Evolutionary conservation across 2,113 vertebrate species (phyloP).

Genomic region (Puntigrus tetrazona): DNA sequence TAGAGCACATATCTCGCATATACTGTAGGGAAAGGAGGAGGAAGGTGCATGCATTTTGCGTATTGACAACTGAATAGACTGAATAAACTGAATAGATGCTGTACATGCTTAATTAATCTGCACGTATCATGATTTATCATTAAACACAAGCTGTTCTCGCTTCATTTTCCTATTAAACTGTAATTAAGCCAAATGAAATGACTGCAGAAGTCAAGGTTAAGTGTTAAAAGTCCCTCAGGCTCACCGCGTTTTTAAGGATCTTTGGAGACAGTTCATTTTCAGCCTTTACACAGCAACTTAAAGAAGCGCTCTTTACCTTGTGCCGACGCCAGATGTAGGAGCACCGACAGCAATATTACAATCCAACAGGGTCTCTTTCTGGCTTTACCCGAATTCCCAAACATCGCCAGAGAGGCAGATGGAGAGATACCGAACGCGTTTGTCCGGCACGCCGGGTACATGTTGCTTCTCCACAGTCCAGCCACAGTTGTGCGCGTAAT

Average conservation of each 20-base stretch:
- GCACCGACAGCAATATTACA: constrained; percentile 69
- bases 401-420: constrained; percentile 62
- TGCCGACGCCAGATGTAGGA: constrained; percentile 64
- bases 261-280: background rate
- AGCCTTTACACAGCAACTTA: constrained; percentile 10
- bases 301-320: constrained; percentile 71
- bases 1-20: background rate
- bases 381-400: constrained; percentile 61
- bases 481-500: constrained; percentile 43
- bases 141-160: background rate
- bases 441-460: constrained; percentile 62
- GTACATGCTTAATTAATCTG: background rate
- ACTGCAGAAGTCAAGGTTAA: background rate
- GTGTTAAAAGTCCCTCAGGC: background rate
- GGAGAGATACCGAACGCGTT: constrained; percentile 63
- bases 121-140: background rate
- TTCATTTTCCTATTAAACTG: background rate
- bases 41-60: background rate
- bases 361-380: constrained; percentile 75
- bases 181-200: background rate
- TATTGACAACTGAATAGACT: background rate
- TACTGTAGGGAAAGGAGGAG: too few relatives aligned
- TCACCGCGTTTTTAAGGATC: background rate
- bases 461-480: constrained; percentile 56
- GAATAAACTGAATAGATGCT: too few relatives aligned